phyloP scores from a whole-genome alignment of 2,113 vertebrate species.

The Colius striatus region DNA sequence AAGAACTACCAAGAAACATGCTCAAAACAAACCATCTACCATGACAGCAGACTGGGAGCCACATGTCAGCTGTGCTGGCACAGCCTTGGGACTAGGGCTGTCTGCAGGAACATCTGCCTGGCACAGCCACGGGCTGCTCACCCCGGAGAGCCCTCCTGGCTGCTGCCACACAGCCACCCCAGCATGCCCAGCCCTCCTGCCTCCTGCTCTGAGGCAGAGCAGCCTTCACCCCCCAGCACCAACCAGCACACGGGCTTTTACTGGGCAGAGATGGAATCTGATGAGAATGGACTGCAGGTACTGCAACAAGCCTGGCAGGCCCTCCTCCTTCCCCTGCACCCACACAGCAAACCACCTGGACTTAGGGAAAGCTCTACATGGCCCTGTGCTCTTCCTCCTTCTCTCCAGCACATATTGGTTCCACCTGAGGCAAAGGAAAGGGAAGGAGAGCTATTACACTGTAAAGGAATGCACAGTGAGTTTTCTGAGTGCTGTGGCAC shows the following conservation, averaged over 20 bases:
- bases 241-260: background rate
- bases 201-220: background rate
- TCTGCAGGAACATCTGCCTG: background rate
- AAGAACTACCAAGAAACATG: background rate
- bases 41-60: background rate
- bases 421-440: background rate
- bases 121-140: accelerated
- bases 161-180: background rate
- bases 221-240: background rate
- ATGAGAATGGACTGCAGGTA: background rate
- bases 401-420: background rate
- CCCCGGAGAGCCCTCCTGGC: background rate
- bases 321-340: background rate
- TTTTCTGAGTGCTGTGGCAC: background rate
- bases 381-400: too few relatives aligned
- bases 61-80: background rate
- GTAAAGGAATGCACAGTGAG: background rate
- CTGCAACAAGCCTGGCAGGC: background rate
- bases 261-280: background rate
- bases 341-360: background rate
- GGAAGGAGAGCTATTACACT: background rate
- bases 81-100: background rate
- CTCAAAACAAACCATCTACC: background rate
- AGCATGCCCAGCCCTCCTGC: accelerated
- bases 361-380: background rate